Percentiles rank a stretch among this genome's conserved stretches.
Evolutionary conservation across 2,888 invertebrate genomes (phyloP).

Genomic region (Erannis defoliaria): DNA sequence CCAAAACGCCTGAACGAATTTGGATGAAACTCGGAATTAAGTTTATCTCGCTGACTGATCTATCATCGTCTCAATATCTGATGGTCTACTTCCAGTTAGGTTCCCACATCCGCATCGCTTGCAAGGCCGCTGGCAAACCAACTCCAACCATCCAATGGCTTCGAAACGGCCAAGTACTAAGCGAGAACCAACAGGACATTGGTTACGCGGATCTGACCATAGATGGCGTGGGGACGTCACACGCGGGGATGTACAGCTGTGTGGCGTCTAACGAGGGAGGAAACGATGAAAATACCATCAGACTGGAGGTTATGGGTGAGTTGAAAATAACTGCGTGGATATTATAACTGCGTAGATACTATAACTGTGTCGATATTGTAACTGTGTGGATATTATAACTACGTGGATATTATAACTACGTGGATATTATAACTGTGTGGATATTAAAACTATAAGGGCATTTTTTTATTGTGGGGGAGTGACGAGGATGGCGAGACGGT

Average conservation of each 20-base stretch:
- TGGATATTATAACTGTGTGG: no score
- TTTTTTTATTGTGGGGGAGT: no score
- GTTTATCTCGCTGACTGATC: no score
- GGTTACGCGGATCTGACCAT: slow-evolving; percentile 69
- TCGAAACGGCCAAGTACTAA: slow-evolving; percentile 68
- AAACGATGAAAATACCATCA: not conserved
- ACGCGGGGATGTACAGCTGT: not conserved
- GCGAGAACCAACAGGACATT: slow-evolving; percentile 56
- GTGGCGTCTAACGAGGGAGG: slow-evolving; percentile 8
- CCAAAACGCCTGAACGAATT: no score
- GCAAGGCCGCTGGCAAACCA: slow-evolving; percentile 87
- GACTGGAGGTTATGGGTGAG: slow-evolving; percentile 11
- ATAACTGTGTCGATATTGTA: no score
- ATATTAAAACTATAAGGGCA: no score
- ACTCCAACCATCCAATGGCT: slow-evolving; percentile 87
- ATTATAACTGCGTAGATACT: no score
- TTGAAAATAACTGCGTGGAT: no score
- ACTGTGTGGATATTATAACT: no score
- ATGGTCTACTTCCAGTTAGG: slow-evolving; percentile 57
- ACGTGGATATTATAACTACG: no score
- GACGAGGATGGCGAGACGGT: no score
- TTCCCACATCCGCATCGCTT: slow-evolving; percentile 69
- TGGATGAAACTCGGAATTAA: no score
- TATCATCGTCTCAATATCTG: not conserved
- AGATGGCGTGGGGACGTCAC: slow-evolving; percentile 44